These are phyloP conservation scores for Portunus trituberculatus DNA, from an alignment of 1,140 invertebrate species.

Conservation along the genomic window DNA sequence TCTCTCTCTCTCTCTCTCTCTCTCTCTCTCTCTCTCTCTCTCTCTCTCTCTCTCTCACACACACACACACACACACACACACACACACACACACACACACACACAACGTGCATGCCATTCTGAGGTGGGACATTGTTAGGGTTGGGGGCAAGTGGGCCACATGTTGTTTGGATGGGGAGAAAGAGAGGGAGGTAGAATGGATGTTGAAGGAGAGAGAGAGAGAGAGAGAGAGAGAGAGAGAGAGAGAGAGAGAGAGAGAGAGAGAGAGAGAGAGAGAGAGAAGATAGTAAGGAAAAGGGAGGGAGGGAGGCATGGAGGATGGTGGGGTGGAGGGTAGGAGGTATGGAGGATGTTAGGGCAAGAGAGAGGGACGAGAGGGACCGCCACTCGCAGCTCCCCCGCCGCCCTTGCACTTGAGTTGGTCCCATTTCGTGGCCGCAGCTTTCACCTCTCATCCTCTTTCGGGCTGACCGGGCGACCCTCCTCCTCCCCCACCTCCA, in stretches of 20 bases:
- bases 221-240: neutral
- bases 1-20: too few species aligned
- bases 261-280: neutral
- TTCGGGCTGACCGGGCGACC: neutral
- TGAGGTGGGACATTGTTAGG: neutral
- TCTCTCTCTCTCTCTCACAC: neutral
- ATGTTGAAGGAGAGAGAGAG: neutral
- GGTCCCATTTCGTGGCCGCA: slow-evolving; percentile 17
- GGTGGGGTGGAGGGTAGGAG: neutral
- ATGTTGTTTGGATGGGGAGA: neutral
- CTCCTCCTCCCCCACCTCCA: neutral
- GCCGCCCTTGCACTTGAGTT: slow-evolving; percentile 9
- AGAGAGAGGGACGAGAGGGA: neutral
- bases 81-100: slow-evolving; percentile 11
- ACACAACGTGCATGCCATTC: neutral
- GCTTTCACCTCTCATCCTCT: slow-evolving; percentile 9
- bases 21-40: too few species aligned
- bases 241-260: neutral
- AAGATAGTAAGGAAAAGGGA: neutral
- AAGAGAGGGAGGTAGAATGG: neutral
- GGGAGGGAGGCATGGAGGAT: too few species aligned
- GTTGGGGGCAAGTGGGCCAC: neutral
- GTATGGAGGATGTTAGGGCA: neutral
- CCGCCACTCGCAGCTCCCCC: neutral
- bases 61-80: neutral